A percentile compares a stretch with the other conserved stretches of the same genome.
phyloP scores from a whole-genome alignment of 2,797 vertebrate genomes.

The Anabacerthia variegaticeps region DNA sequence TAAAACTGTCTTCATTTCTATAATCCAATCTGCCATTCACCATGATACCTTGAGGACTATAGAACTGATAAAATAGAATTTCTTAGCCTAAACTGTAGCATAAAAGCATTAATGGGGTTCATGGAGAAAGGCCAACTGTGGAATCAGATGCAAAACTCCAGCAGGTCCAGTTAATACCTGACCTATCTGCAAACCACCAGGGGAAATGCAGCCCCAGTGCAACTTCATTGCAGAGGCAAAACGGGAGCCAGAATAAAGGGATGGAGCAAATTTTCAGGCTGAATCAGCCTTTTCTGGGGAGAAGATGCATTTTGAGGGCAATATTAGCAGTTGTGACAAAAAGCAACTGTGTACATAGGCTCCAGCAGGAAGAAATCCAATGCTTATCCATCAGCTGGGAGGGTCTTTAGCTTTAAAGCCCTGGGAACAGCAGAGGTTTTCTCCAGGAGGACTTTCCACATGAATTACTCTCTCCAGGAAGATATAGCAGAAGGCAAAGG shows the following conservation, averaged over 20 bases:
- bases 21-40: background rate
- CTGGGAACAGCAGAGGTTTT: background rate
- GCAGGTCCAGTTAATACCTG: background rate
- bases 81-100: background rate
- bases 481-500: background rate
- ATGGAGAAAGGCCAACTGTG: slow-evolving; percentile 19
- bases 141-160: background rate
- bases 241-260: background rate
- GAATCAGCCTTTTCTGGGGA: background rate
- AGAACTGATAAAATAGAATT: slow-evolving; percentile 6
- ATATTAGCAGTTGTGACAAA: background rate
- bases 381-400: background rate
- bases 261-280: background rate
- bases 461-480: background rate
- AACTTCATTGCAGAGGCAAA: background rate
- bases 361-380: background rate
- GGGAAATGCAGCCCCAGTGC: background rate
- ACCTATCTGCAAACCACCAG: background rate
- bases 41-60: background rate
- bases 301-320: background rate
- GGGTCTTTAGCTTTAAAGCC: background rate
- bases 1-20: slow-evolving; percentile 10
- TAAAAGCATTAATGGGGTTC: slow-evolving; percentile 40
- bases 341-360: background rate
- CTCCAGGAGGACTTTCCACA: background rate